Conservation (phyloP, 2,113 vertebrate genomes). For the Aphyosemion australe region DNA sequence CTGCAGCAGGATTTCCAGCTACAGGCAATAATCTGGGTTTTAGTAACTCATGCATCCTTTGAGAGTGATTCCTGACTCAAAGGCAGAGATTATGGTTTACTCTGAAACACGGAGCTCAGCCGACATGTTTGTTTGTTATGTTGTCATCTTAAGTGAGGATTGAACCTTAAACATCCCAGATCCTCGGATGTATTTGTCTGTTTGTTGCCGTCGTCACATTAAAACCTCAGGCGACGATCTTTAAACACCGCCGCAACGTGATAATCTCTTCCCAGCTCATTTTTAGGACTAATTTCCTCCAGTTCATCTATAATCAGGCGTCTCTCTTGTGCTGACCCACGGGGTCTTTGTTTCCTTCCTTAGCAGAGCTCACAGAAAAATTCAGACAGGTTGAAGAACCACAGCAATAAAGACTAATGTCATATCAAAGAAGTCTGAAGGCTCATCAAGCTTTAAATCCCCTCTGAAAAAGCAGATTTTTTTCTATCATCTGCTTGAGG, state of each 20-base stretch:
- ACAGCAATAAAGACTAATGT: slow-evolving; percentile 16
- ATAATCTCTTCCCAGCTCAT: slow-evolving; percentile 46
- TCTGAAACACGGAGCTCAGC: not conserved
- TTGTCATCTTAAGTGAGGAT: slow-evolving; percentile 33
- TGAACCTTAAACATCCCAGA: slow-evolving; percentile 13
- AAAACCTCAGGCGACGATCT: slow-evolving; percentile 30
- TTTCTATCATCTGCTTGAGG: slow-evolving; percentile 30
- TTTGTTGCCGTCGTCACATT: slow-evolving; percentile 22
- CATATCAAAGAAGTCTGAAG: slow-evolving; percentile 38
- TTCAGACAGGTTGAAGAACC: slow-evolving; percentile 10
- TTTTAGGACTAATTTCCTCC: slow-evolving; percentile 44
- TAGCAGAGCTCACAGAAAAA: not conserved
- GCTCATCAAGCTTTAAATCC: slow-evolving; percentile 47
- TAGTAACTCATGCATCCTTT: not conserved
- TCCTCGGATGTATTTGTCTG: slow-evolving; percentile 36
- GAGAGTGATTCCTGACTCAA: slow-evolving; percentile 11
- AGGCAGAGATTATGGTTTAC: slow-evolving; percentile 16
- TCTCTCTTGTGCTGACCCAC: slow-evolving; percentile 57
- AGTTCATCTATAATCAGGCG: slow-evolving; percentile 47
- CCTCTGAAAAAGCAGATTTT: slow-evolving; percentile 18
- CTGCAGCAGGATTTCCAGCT: not conserved
- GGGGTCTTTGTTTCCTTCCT: slow-evolving; percentile 7
- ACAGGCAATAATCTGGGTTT: slow-evolving; percentile 3
- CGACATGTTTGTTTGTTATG: slow-evolving; percentile 18
- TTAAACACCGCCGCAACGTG: slow-evolving; percentile 9